A percentile compares a stretch with the other conserved stretches of the same genome.
Conservation (phyloP, 1,140 invertebrate genomes). For the Microvelia longipes region DNA sequence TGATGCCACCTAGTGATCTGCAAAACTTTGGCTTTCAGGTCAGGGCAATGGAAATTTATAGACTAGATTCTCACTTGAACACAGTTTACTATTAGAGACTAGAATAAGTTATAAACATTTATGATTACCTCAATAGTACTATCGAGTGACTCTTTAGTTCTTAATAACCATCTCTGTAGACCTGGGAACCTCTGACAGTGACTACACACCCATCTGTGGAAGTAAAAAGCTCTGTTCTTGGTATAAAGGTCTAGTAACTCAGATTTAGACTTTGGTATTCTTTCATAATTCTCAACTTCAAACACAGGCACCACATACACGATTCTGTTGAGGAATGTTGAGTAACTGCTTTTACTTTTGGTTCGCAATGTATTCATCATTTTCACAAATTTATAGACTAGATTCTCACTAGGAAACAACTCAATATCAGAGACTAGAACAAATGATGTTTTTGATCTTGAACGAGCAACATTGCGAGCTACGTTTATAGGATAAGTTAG, state of each 20-base stretch:
- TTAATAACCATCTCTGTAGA: constrained; percentile 46
- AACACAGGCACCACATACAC: constrained; percentile 57
- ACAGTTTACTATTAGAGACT: neutral
- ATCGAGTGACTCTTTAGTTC: constrained; percentile 32
- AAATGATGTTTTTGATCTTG: constrained; percentile 40
- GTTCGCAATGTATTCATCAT: constrained; percentile 34
- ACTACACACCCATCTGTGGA: constrained; percentile 43
- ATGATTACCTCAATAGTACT: constrained; percentile 27
- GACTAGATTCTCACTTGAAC: too few relatives aligned
- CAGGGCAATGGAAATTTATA: too few relatives aligned
- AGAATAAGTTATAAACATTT: neutral
- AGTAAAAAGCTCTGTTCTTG: constrained; percentile 33
- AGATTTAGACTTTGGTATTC: constrained; percentile 41
- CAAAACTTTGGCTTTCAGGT: too few relatives aligned
- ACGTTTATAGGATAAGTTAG: constrained; percentile 61
- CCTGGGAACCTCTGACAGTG: constrained; percentile 67
- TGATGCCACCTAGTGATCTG: too few relatives aligned
- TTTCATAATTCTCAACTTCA: constrained; percentile 45
- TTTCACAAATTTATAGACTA: constrained; percentile 43
- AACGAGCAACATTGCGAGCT: constrained; percentile 49
- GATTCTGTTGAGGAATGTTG: constrained; percentile 17
- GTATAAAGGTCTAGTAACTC: constrained; percentile 33
- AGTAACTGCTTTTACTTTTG: constrained; percentile 11
- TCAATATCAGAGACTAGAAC: constrained; percentile 64
- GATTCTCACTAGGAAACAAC: constrained; percentile 46